Evolutionary conservation across 2,888 invertebrate genomes (phyloP).

Genomic region (Ophraella communa): DNA sequence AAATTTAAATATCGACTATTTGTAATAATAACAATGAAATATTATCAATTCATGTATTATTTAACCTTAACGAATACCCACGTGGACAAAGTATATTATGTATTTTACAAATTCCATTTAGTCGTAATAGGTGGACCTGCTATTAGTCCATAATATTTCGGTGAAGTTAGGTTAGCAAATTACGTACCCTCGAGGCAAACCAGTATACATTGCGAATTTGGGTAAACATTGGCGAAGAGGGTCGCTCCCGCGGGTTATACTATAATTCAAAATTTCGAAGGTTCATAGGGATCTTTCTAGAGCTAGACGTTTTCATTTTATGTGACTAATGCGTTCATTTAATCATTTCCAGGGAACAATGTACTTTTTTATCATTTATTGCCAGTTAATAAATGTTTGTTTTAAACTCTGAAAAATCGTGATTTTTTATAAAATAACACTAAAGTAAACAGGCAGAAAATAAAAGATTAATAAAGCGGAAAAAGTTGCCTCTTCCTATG

Average conservation of each 20-base stretch:
- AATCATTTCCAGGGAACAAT: neutral
- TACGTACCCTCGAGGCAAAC: constrained; percentile 19
- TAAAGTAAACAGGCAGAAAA: too few relatives aligned
- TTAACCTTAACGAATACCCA: neutral
- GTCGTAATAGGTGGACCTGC: constrained; percentile 12
- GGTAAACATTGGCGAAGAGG: constrained; percentile 22
- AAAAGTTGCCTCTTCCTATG: too few relatives aligned
- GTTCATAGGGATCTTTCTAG: constrained; percentile 19
- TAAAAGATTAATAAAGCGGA: too few relatives aligned
- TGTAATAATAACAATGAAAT: neutral
- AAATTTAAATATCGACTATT: neutral
- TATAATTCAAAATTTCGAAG: constrained; percentile 24
- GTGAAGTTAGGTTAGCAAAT: constrained; percentile 13
- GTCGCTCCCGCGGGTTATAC: constrained; percentile 17
- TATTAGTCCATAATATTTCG: constrained; percentile 24
- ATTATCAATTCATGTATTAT: neutral
- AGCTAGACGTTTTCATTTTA: constrained; percentile 8
- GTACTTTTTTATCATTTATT: too few relatives aligned
- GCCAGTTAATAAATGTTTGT: too few relatives aligned
- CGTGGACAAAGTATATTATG: constrained; percentile 7
- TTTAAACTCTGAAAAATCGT: too few relatives aligned
- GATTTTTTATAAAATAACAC: too few relatives aligned
- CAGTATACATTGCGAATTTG: constrained; percentile 23
- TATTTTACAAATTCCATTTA: constrained; percentile 25
- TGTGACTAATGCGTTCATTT: constrained; percentile 6